Percentiles rank a stretch among this genome's conserved stretches.
Evolutionary conservation across 2,797 vertebrate genomes (phyloP).

Genomic region (Malacoctenus gilli): DNA sequence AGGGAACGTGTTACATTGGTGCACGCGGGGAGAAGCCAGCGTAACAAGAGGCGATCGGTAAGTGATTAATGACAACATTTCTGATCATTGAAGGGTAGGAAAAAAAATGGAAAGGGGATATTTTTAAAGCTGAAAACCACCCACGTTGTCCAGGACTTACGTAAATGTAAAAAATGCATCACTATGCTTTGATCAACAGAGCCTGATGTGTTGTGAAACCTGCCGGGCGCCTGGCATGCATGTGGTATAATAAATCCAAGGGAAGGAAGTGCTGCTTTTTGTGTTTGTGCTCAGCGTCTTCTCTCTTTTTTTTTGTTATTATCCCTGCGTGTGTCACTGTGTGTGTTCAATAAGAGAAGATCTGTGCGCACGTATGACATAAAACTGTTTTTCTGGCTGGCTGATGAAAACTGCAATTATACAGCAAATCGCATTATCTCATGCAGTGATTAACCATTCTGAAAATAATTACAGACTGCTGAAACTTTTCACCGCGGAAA

Average conservation of each 20-base stretch:
- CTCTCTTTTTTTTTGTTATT: too few species aligned
- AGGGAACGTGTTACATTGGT: conserved; percentile 7
- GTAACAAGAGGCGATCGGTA: neutral
- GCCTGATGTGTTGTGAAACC: conserved; percentile 30
- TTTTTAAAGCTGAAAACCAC: conserved; percentile 22
- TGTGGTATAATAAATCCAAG: conserved; percentile 40
- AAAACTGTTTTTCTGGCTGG: conserved; percentile 13
- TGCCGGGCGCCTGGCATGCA: conserved; percentile 27
- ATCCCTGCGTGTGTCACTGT: neutral
- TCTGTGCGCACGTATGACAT: conserved; percentile 9
- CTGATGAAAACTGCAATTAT: conserved; percentile 23
- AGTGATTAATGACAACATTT: conserved; percentile 11
- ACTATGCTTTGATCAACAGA: conserved; percentile 30
- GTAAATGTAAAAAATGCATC: conserved; percentile 37
- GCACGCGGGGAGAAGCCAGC: neutral
- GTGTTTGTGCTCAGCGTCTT: neutral
- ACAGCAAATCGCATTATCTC: conserved; percentile 22
- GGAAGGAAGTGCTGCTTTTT: conserved; percentile 18
- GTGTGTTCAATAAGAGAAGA: neutral
- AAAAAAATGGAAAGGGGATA: conserved; percentile 14
- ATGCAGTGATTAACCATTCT: conserved; percentile 29
- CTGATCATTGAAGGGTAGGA: neutral
- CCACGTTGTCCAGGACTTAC: conserved; percentile 20
- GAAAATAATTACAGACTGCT: conserved; percentile 34
- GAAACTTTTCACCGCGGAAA: conserved; percentile 28